Evolutionary conservation across 2,888 invertebrate genomes (phyloP), one percentile per base, ranked within the genome.

Genomic region (Macrostomum cliftonense): DNA sequence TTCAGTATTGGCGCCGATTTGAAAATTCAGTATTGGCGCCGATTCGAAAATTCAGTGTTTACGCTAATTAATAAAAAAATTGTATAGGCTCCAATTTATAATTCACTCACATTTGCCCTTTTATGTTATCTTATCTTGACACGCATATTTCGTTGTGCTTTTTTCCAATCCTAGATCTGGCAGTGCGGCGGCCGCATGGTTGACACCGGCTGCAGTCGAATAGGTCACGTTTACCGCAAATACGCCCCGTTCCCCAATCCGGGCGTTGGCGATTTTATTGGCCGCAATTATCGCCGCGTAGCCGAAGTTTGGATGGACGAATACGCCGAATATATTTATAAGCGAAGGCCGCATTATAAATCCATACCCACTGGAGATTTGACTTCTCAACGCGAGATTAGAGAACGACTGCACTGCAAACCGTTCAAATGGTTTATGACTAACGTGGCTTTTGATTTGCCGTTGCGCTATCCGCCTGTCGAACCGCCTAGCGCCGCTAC

Each of bases 251-350:
- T 87, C 67, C 83, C 86, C 1, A 88, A 86, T 73, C 87, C 88
- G 0, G 81, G 83, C 0, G 79, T 79, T 52, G 86, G 87, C 0
- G 88, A 93, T 71, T 93, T 84, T 68, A 78, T 87, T 12, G 83
- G 81, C 45, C 62, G n/a, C 17, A 43, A 46, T 71, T 87, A 86
- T 70, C 78, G 81, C 40, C 77, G 91, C 52, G 89, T 91, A 0
- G 89, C 89, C 49, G 87, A 86, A 60, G 91, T 93, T 1, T 95
- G 93, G 93, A 91, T 95, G 91, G 93, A 95, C 64, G 91, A 93
- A 61, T 95, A 88, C 67, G 84, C 83, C 1, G 76, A 88, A 57
- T 79, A 78, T 63, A 67, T 95, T 47, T 93, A 91, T 71, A 71
- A 74, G 53, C 75, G 86, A 0, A 74, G 82, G 36, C 82, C 88